These are phyloP conservation scores for Halcyon badia DNA, from an alignment of 2,797 vertebrate species.

Conservation along the genomic window DNA sequence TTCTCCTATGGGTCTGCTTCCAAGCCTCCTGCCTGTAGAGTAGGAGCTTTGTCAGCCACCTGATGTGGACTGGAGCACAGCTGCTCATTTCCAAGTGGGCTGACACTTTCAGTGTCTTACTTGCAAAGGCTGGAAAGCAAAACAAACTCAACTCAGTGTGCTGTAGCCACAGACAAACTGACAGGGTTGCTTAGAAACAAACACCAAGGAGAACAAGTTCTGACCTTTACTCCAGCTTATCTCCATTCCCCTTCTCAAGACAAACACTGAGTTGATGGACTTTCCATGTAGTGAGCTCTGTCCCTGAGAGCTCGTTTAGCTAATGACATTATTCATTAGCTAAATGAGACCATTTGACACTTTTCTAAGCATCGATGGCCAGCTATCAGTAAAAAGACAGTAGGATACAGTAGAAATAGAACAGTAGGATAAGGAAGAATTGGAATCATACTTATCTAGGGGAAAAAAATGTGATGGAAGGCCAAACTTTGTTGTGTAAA, in stretches of 20 bases:
- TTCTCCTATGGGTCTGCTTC: not conserved
- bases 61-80: not conserved
- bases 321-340: not conserved
- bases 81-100: not conserved
- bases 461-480: not conserved
- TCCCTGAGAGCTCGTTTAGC: not conserved
- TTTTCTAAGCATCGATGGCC: not conserved
- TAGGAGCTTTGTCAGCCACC: not conserved
- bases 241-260: not conserved
- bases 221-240: not conserved
- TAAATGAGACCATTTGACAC: not conserved
- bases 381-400: not conserved
- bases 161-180: not conserved
- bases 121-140: not conserved
- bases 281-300: not conserved
- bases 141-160: not conserved
- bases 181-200: slow-evolving; percentile 1
- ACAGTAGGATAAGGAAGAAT: not conserved
- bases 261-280: not conserved
- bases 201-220: accelerated
- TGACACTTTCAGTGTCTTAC: not conserved
- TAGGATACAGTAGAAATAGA: too few relatives aligned
- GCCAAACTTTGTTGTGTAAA: not conserved
- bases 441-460: not conserved
- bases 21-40: not conserved